Evolutionary conservation across 2,797 vertebrate genomes (phyloP).

Genomic region (Setipinna tenuifilis): DNA sequence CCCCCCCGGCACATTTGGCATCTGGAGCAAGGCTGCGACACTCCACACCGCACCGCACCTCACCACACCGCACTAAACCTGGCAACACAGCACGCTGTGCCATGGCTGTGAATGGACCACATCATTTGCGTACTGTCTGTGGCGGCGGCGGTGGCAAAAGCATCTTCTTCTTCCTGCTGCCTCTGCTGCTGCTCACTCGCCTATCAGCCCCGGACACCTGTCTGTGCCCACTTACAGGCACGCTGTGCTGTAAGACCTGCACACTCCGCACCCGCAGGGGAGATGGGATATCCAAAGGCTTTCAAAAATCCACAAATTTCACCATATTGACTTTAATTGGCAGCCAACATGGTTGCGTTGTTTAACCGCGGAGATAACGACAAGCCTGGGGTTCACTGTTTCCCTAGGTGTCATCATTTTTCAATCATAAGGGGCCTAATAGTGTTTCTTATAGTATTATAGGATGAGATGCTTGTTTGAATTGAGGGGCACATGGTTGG

Average conservation of each 20-base stretch:
- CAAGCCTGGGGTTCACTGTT: neutral
- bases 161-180: neutral
- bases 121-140: neutral
- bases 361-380: neutral
- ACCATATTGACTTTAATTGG: neutral
- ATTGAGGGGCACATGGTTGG: neutral
- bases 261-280: neutral
- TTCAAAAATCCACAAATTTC: neutral
- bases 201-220: constrained; percentile 13
- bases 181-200: neutral
- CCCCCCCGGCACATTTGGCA: neutral
- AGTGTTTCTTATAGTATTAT: neutral
- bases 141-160: neutral
- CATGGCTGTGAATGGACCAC: neutral
- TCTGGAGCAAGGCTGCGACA: neutral
- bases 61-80: neutral
- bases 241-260: neutral
- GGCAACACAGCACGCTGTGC: neutral
- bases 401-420: neutral
- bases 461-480: constrained; percentile 13
- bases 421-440: neutral
- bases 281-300: neutral
- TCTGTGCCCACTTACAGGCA: neutral
- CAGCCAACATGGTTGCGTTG: neutral
- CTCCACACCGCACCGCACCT: too few relatives aligned